Evolutionary conservation across 2,888 invertebrate species (phyloP).

Genomic region (Trichogramma dendrolimi): DNA sequence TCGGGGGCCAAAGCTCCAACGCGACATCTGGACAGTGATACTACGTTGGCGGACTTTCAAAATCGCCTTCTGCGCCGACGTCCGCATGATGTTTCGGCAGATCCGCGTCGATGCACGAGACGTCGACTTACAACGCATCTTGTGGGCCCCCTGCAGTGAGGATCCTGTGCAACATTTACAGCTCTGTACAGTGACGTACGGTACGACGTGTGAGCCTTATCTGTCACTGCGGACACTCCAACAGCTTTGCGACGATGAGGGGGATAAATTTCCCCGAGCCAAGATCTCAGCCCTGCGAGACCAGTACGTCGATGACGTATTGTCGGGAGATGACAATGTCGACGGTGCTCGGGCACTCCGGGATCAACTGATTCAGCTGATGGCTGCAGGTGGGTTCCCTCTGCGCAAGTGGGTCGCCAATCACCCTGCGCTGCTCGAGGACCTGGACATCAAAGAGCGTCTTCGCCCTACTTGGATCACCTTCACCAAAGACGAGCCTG

Average conservation of each 20-base stretch:
- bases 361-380: neutral
- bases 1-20: neutral
- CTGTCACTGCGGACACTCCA: constrained; percentile 20
- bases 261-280: neutral
- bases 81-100: constrained; percentile 28
- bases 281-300: neutral
- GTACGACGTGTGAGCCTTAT: constrained; percentile 17
- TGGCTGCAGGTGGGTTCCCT: neutral
- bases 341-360: constrained; percentile 4
- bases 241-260: constrained; percentile 15
- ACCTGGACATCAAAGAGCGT: neutral
- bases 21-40: neutral
- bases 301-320: constrained; percentile 21
- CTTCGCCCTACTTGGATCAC: neutral
- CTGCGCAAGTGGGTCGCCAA: constrained; percentile 1
- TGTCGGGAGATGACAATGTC: constrained; percentile 8
- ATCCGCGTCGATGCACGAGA: constrained; percentile 21
- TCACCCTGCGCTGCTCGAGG: neutral
- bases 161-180: constrained; percentile 8
- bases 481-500: too few relatives aligned
- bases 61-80: too few relatives aligned
- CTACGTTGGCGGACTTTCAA: neutral
- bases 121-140: constrained; percentile 21
- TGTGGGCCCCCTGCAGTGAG: constrained; percentile 11
- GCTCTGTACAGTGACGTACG: constrained; percentile 25